These are phyloP conservation scores for Anoplius nigerrimus DNA, from an alignment of 2,888 invertebrate species.

Conservation along the genomic window DNA sequence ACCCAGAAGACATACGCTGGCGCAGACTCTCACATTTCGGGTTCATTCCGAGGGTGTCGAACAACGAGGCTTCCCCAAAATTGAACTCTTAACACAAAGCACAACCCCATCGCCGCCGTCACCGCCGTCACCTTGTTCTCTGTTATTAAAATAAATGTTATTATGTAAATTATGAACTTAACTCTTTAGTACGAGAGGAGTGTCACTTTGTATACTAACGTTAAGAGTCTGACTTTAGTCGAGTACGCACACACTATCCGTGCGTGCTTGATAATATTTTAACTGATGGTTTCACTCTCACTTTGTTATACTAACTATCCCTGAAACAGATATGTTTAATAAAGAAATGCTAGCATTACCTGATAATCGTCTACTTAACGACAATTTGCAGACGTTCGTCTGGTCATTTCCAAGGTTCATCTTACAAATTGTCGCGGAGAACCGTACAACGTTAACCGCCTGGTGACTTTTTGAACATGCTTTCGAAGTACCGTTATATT, in stretches of 20 bases:
- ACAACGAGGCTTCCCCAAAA: conserved; percentile 65
- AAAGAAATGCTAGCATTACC: conserved; percentile 8
- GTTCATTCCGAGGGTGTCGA: conserved; percentile 58
- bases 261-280: not conserved
- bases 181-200: conserved; percentile 38
- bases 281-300: conserved; percentile 14
- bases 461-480: too few relatives aligned
- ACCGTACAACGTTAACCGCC: too few relatives aligned
- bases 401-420: too few relatives aligned
- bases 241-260: not conserved
- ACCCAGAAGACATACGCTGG: conserved; percentile 70
- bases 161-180: conserved; percentile 56
- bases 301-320: conserved; percentile 37
- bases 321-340: conserved; percentile 27
- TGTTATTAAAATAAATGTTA: conserved; percentile 48
- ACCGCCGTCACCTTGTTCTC: not conserved
- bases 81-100: conserved; percentile 69
- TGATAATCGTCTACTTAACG: too few relatives aligned
- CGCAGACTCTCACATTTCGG: conserved; percentile 63
- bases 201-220: conserved; percentile 59
- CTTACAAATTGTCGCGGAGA: too few relatives aligned
- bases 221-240: conserved; percentile 29
- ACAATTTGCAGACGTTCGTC: too few relatives aligned
- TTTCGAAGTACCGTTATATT: too few relatives aligned
- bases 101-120: not conserved